Percentiles rank a stretch among this genome's conserved stretches.
These are phyloP conservation scores for Drosophila micromelanica DNA, from an alignment of 1,140 invertebrate genomes.

Conservation along the genomic window DNA sequence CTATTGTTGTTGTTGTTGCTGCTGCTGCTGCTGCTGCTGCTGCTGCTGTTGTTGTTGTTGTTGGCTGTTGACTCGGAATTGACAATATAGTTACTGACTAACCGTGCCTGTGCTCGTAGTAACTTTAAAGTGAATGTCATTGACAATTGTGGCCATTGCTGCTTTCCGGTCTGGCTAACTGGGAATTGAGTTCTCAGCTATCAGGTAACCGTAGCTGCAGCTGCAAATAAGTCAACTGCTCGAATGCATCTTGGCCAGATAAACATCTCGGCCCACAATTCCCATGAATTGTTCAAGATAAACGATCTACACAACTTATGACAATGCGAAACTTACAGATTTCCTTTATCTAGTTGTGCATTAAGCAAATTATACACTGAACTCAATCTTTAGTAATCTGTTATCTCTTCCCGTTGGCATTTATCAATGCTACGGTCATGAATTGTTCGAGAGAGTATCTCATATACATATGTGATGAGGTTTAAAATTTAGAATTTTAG, in stretches of 20 bases:
- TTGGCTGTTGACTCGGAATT: conserved; percentile 23
- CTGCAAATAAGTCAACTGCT: conserved; percentile 31
- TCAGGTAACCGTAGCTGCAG: conserved; percentile 58
- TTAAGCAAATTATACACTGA: neutral
- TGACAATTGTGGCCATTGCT: conserved; percentile 20
- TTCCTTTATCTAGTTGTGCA: neutral
- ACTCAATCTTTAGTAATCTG: neutral
- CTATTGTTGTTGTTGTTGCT: neutral
- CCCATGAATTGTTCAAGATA: conserved; percentile 14
- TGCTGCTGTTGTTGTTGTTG: neutral
- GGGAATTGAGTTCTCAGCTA: conserved; percentile 59
- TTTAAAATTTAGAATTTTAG: too few relatives aligned
- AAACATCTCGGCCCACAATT: conserved; percentile 37
- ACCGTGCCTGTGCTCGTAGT: conserved; percentile 2
- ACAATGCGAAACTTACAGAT: conserved; percentile 34
- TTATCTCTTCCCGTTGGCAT: too few relatives aligned
- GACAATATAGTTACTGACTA: conserved; percentile 50
- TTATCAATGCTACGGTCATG: too few relatives aligned
- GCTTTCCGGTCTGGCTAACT: conserved; percentile 12
- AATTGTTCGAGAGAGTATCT: too few relatives aligned
- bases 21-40: neutral
- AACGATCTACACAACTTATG: conserved; percentile 21
- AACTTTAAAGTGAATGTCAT: conserved; percentile 58
- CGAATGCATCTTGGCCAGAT: conserved; percentile 30
- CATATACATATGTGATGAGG: too few relatives aligned